Conservation (phyloP, 2,888 invertebrate genomes). For the Himalopsyche japonica region DNA sequence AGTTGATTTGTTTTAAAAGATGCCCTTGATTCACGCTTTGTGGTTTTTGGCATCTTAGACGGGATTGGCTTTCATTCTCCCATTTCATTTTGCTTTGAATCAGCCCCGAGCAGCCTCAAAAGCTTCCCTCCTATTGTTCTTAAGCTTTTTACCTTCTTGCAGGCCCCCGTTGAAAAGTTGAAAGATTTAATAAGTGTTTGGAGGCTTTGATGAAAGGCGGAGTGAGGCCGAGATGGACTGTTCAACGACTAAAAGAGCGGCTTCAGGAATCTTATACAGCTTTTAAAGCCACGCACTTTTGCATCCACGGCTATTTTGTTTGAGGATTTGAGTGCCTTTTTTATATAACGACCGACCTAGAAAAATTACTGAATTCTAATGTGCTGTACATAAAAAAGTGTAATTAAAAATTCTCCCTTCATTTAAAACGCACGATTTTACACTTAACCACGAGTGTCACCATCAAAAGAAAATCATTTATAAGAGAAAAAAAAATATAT, state of each 20-base stretch:
- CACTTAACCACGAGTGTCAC: no score
- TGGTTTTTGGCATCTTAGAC: background rate
- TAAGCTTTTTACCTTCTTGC: constrained; percentile 33
- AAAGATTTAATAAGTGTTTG: constrained; percentile 38
- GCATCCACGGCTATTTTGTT: background rate
- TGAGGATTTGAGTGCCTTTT: background rate
- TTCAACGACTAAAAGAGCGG: background rate
- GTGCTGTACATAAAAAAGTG: background rate
- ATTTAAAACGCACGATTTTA: no score
- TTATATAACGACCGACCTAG: background rate
- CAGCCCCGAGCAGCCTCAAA: constrained; percentile 13
- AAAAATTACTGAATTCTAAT: background rate
- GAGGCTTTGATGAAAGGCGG: constrained; percentile 1
- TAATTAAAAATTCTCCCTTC: no score
- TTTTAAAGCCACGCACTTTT: background rate
- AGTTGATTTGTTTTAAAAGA: background rate
- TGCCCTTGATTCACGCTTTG: background rate
- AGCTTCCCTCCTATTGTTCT: constrained; percentile 29
- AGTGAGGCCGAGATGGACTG: background rate
- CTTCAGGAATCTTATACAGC: background rate
- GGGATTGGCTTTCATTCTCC: constrained; percentile 34
- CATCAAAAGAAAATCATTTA: no score
- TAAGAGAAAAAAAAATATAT: no score
- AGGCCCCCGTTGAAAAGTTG: constrained; percentile 25
- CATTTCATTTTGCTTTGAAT: constrained; percentile 18